Evolutionary conservation across 92 coral and sea anemone genomes (phyloP), one percentile per base, ranked within the genome.

Genomic region (Virgularia gustaviana): DNA sequence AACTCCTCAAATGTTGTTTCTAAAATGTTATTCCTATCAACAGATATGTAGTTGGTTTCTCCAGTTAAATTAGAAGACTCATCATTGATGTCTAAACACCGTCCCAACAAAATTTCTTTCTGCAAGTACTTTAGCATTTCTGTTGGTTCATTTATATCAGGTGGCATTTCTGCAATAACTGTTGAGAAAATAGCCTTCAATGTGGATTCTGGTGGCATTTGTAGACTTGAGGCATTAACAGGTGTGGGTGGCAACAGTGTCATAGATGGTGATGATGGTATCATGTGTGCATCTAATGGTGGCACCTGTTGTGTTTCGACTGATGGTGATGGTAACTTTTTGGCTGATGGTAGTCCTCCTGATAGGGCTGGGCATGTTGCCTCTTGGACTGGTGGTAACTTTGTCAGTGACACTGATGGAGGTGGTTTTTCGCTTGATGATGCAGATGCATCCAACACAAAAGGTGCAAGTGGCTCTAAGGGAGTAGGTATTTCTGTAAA

Each of bases 71-170:
- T 41, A 66, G 28, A 44, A 38, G 35, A 43, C 18, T 25, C 36
- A 66, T 66, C 73, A 66, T 37, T 44, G 52, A 66, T 29, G 47
- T 66, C 58, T 66, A 66, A 45, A 42, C 47, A 38, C 6, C 58
- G 73, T 0, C 57, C 73, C 32, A 23, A 11, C 36, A 65, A 41
- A 39, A 65, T 29, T 22, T 66, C 47, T 11, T 30, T 66, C 42
- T 66, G 73, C 73, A 66, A 41, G 22, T 41, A 66, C 39, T 35
- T 44, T 66, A 66, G 31, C 42, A 66, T 66, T 66, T 66, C 73
- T 6, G 72, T 65, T 41, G 56, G 72, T 34, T 65, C 72, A 65
- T 31, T 41, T 7, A 41, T 38, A 65, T 24, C 31, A 4, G 55
- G 37, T 41, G 55, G 72, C 9, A 65, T 65, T 43, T 65, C 56